These are phyloP conservation scores for Auanema freiburgensis DNA, from an alignment of 2,888 invertebrate genomes.

Conservation along the genomic window DNA sequence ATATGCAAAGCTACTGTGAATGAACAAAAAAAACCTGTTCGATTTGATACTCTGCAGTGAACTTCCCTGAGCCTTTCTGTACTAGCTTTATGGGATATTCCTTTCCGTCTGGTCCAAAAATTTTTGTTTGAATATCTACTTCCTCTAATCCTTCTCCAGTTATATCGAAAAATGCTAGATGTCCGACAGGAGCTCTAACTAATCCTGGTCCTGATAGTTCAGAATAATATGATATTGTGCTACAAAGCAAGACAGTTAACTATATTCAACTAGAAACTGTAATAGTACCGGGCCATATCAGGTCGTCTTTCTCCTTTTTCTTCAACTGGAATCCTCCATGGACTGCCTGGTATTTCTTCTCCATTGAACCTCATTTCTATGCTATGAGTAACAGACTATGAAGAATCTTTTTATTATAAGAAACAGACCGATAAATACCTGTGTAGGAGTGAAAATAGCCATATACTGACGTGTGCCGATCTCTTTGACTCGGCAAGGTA, in stretches of 20 bases:
- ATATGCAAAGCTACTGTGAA: background rate
- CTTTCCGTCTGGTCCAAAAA: slow-evolving; percentile 77
- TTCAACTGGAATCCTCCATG: slow-evolving; percentile 43
- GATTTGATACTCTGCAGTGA: slow-evolving; percentile 85
- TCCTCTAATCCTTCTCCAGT: slow-evolving; percentile 46
- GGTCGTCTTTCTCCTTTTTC: slow-evolving; percentile 35
- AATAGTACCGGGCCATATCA: slow-evolving; percentile 35
- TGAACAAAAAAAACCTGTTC: slow-evolving; percentile 65
- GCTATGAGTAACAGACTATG: slow-evolving; percentile 77
- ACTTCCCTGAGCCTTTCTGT: slow-evolving; percentile 80
- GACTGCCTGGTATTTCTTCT: slow-evolving; percentile 40
- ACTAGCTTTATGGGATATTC: slow-evolving; percentile 81
- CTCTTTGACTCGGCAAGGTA: slow-evolving; percentile 85
- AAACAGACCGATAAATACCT: slow-evolving; percentile 62
- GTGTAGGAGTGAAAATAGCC: slow-evolving; percentile 89
- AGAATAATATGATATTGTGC: slow-evolving; percentile 49
- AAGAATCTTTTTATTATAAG: slow-evolving; percentile 49
- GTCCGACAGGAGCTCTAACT: slow-evolving; percentile 73
- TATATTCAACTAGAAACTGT: background rate
- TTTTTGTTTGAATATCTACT: slow-evolving; percentile 43
- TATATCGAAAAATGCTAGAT: slow-evolving; percentile 42
- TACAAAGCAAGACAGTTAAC: slow-evolving; percentile 12
- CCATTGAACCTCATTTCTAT: slow-evolving; percentile 90
- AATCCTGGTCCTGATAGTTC: slow-evolving; percentile 64
- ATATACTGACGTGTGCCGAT: slow-evolving; percentile 81